Conservation (phyloP, 2,113 vertebrate species). For the Melanotaenia duboulayi region DNA sequence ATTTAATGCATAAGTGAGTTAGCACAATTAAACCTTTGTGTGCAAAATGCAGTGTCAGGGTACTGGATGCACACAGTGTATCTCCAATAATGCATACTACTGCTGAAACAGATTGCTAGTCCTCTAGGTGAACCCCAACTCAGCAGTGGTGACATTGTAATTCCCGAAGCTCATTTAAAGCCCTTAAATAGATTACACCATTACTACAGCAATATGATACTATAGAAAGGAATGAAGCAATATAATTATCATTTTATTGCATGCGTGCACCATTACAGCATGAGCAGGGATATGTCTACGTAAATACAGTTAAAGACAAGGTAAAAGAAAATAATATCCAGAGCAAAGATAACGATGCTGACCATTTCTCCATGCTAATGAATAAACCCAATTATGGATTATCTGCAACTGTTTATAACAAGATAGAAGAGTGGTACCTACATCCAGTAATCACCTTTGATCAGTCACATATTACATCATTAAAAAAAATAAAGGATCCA, state of each 20-base stretch:
- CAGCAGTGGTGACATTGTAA: not conserved
- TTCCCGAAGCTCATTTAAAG: not conserved
- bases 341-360: not conserved
- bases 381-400: not conserved
- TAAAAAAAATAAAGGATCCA: not conserved
- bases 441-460: not conserved
- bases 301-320: not conserved
- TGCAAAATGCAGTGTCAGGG: slow-evolving; percentile 12
- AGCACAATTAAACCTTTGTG: slow-evolving; percentile 32
- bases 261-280: not conserved
- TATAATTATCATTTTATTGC: not conserved
- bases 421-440: not conserved
- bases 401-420: not conserved
- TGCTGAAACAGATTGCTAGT: not conserved
- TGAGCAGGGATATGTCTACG: not conserved
- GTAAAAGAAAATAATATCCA: not conserved
- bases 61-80: not conserved
- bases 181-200: not conserved
- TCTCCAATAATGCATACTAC: not conserved
- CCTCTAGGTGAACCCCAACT: not conserved
- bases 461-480: not conserved
- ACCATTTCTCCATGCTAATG: not conserved
- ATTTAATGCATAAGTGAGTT: slow-evolving; percentile 51
- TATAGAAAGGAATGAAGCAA: not conserved
- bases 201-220: not conserved